Base-by-base conservation (phyloP, 2,113 vertebrate genomes). In the Corythoichthys intestinalis region DNA sequence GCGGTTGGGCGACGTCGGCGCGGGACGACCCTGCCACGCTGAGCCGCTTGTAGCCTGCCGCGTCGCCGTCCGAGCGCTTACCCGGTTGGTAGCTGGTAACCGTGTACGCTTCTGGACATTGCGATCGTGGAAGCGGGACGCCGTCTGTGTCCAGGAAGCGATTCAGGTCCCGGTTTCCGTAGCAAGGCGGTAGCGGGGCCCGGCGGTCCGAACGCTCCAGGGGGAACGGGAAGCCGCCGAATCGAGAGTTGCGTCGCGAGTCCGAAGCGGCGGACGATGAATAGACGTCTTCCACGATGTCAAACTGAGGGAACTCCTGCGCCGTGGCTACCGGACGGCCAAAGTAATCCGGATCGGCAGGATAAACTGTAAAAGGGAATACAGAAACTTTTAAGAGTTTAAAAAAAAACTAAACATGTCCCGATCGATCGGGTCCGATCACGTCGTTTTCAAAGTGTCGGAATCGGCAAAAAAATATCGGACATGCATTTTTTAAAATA, bases 11-110 rank as follows among this genome's bases (percentile, higher is more conserved):
- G 57, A 86, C 0, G 90, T 92, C 95, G 0, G 95, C 93, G 0
- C 96, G 98, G 1, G 97, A 96, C 0, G 96, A 96, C 83, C 95
- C 94, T 0, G 96, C 96, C 47, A 96, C 92, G 73, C 94, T 96
- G 50, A 99, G 91, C 61, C 94, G 88, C 83, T 94, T 95, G 89
- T 95, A 95, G 50, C 94, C 91, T 0, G 87, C 91, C 6, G 89
- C 90, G 65, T 91, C 90, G 34, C 28, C 34, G 0, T 93, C 91
- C 28, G 90, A 70, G 1, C 92, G 94, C 81, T 94, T 91, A 0
- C 93, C 90, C 2, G 96, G 96, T 88, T 97, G 98, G 88, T 97
- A 98, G 91, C 96, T 97, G 89, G 98, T 94, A 81, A 95, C 96
- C 0, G 96, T 96, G 79, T 96, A 99, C 80, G 98, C 95, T 0